Conservation (phyloP, 1,140 invertebrate genomes). For the Campoletis sonorensis region DNA sequence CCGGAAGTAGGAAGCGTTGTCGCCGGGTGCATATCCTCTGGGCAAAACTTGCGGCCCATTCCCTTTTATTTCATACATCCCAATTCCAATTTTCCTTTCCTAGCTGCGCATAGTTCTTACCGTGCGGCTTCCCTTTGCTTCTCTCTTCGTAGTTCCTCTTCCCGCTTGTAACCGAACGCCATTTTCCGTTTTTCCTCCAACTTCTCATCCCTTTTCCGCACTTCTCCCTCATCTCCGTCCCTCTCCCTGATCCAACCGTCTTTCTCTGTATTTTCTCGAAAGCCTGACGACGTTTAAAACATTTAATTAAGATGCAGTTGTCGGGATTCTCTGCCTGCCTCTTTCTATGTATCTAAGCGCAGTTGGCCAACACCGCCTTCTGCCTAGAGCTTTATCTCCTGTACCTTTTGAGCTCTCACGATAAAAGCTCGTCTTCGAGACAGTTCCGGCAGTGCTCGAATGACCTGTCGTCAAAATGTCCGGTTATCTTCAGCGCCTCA, state of each 20-base stretch:
- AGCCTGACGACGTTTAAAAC: constrained; percentile 50
- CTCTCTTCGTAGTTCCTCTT: not conserved
- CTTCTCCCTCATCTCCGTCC: not conserved
- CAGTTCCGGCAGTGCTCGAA: not conserved
- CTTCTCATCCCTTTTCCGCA: no score
- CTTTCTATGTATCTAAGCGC: no score
- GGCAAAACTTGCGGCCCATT: not conserved
- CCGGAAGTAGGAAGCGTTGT: constrained; percentile 21
- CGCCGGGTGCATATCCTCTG: constrained; percentile 18
- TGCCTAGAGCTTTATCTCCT: not conserved
- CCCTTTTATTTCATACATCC: constrained; percentile 5
- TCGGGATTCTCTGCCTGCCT: constrained; percentile 43
- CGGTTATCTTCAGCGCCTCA: not conserved
- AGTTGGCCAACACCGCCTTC: no score
- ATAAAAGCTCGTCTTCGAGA: not conserved
- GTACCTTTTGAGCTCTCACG: constrained; percentile 18
- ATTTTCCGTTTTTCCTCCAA: constrained; percentile 4
- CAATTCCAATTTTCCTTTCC: not conserved
- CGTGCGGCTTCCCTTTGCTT: not conserved
- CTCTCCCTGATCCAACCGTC: not conserved
- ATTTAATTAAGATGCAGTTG: constrained; percentile 59
- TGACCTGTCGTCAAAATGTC: not conserved
- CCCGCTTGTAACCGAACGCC: not conserved
- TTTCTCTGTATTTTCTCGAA: constrained; percentile 8
- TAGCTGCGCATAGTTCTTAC: not conserved